Evolutionary conservation across 2,797 vertebrate species (phyloP).

Genomic region (Peromyscus aztecus): DNA sequence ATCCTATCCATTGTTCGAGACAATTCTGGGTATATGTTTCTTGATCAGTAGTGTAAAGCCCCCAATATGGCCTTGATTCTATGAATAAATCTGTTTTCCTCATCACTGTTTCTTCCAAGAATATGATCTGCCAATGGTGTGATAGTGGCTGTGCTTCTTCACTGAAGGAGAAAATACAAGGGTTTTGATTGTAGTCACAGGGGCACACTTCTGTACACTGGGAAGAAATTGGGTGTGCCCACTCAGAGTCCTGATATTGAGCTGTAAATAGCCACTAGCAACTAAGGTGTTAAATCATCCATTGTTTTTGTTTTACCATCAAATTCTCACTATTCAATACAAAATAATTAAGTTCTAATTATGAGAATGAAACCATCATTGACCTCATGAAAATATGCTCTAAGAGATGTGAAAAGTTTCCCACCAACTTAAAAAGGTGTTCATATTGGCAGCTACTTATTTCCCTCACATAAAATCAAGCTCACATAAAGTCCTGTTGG

Average conservation of each 20-base stretch:
- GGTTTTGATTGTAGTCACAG: background rate
- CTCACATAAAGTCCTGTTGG: background rate
- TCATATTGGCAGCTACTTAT: background rate
- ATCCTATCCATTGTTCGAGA: background rate
- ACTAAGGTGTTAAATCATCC: background rate
- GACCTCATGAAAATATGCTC: background rate
- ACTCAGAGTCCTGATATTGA: background rate
- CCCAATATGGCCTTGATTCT: background rate
- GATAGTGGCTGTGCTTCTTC: background rate
- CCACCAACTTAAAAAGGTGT: background rate
- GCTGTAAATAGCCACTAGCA: background rate
- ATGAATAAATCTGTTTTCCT: slow-evolving; percentile 44
- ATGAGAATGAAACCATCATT: background rate
- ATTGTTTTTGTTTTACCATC: slow-evolving; percentile 21
- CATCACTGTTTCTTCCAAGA: background rate
- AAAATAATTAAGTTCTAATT: slow-evolving; percentile 48
- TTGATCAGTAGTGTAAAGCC: slow-evolving; percentile 14
- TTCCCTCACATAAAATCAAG: slow-evolving; percentile 42
- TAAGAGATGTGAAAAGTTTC: background rate
- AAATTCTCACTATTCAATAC: slow-evolving; percentile 41
- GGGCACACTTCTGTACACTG: accelerated
- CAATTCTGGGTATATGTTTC: background rate
- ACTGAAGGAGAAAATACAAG: background rate
- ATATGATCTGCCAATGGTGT: background rate
- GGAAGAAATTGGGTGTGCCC: background rate